Percentiles rank a stretch among this genome's conserved stretches.
phyloP scores from a whole-genome alignment of 92 coral and sea anemone species.

The Epizoanthus rinbou region DNA sequence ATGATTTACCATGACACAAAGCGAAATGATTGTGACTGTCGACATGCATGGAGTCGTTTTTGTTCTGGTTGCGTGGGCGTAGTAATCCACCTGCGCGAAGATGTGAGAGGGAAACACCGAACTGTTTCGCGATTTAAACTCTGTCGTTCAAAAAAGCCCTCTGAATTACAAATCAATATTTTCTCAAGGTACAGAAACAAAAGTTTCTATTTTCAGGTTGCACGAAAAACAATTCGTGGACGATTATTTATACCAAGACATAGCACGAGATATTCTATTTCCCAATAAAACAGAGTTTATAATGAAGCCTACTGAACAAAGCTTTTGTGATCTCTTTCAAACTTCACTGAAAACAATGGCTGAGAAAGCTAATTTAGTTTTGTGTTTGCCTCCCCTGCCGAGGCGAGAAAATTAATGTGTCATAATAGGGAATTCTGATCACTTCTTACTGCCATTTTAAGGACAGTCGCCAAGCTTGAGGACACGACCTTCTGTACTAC shows the following conservation, averaged over 20 bases:
- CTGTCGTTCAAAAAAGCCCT: not conserved
- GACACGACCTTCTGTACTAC: not conserved
- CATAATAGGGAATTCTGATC: conserved; percentile 14
- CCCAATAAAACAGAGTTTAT: not conserved
- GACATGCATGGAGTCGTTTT: conserved; percentile 3
- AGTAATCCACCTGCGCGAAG: conserved; percentile 23
- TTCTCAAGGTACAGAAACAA: not conserved
- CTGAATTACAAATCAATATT: not conserved
- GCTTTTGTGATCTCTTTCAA: not conserved
- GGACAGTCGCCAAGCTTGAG: conserved; percentile 3
- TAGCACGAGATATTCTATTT: not conserved
- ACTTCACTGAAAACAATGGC: not conserved
- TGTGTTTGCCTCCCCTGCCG: conserved; percentile 20
- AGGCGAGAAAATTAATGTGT: conserved; percentile 34
- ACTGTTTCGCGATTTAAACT: not conserved
- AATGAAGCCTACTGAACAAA: not conserved
- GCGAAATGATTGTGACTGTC: not conserved
- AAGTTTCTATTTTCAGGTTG: not conserved
- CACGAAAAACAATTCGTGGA: no score
- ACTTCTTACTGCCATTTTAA: conserved; percentile 1
- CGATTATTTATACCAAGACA: not conserved
- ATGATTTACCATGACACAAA: not conserved
- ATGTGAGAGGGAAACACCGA: not conserved
- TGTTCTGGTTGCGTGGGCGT: conserved; percentile 14
- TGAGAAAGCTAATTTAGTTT: not conserved